Percentiles rank a stretch among this genome's conserved stretches.
Conservation (phyloP, 2,888 invertebrate species). For the Ornithoptera alexandrae region DNA sequence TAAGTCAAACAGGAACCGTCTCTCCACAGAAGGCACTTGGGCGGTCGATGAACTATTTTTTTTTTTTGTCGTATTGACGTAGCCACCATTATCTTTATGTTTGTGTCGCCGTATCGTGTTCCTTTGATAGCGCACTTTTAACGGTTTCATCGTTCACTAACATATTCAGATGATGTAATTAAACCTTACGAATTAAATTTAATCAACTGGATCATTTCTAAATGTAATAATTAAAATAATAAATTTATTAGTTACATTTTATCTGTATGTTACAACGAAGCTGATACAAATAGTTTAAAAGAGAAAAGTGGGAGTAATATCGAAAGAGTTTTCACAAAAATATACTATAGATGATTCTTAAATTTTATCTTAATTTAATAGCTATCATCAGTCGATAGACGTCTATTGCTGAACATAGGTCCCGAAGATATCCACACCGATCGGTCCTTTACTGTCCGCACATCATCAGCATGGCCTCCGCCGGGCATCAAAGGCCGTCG, state of each 20-base stretch:
- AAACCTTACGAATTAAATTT: background rate
- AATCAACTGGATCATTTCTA: background rate
- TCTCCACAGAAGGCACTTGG: conserved; percentile 47
- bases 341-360: no score
- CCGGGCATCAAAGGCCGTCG: no score
- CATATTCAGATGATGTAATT: conserved; percentile 8
- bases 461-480: no score
- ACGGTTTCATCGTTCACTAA: conserved; percentile 18
- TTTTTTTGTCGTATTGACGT: conserved; percentile 33
- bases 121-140: conserved; percentile 19
- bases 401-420: background rate
- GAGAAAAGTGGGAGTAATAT: no score
- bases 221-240: background rate
- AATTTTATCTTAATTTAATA: no score
- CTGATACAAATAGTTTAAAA: no score
- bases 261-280: no score
- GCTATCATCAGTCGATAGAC: background rate
- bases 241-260: no score
- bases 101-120: conserved; percentile 21
- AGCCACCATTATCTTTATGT: conserved; percentile 24
- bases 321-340: no score
- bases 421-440: background rate
- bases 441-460: no score
- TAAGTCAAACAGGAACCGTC: conserved; percentile 45
- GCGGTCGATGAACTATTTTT: conserved; percentile 49